These are phyloP conservation scores for Apocrypta bakeri DNA, from an alignment of 1,140 invertebrate species.

Conservation along the genomic window DNA sequence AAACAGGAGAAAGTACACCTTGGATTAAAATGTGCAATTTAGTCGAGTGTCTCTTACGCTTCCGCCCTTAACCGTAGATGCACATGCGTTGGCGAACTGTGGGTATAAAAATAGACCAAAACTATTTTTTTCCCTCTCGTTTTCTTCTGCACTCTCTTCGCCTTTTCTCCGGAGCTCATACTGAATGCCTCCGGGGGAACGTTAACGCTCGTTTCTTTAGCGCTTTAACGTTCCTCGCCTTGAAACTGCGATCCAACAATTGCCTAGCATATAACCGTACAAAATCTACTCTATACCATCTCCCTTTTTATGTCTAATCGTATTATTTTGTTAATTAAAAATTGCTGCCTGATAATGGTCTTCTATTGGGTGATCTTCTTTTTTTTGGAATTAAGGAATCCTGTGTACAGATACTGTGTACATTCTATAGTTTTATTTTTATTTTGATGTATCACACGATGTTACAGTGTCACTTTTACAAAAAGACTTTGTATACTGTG, in stretches of 20 bases:
- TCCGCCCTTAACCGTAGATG: slow-evolving; percentile 9
- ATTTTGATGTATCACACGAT: no score
- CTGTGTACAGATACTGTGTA: no score
- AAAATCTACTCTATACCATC: neutral
- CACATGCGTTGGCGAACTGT: neutral
- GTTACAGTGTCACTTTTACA: no score
- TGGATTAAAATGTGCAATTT: slow-evolving; percentile 48
- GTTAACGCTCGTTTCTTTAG: slow-evolving; percentile 33
- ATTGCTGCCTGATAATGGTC: neutral
- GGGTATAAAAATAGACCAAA: neutral
- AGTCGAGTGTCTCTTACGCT: slow-evolving; percentile 41
- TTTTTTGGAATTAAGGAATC: no score
- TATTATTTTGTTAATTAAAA: slow-evolving; percentile 31
- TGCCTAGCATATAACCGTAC: slow-evolving; percentile 20
- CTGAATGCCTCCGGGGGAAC: slow-evolving; percentile 41
- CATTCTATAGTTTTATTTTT: no score
- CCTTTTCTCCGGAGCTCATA: neutral
- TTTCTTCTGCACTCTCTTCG: neutral
- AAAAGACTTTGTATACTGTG: no score
- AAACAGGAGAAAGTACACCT: slow-evolving; percentile 1
- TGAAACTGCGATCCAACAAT: slow-evolving; percentile 25
- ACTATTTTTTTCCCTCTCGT: slow-evolving; percentile 35
- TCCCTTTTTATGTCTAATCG: neutral
- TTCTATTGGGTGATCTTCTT: no score
- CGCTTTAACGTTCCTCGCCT: slow-evolving; percentile 22